phyloP scores from a whole-genome alignment of 35 echinoderm and acorn worm species.

The Amphiura filiformis region DNA sequence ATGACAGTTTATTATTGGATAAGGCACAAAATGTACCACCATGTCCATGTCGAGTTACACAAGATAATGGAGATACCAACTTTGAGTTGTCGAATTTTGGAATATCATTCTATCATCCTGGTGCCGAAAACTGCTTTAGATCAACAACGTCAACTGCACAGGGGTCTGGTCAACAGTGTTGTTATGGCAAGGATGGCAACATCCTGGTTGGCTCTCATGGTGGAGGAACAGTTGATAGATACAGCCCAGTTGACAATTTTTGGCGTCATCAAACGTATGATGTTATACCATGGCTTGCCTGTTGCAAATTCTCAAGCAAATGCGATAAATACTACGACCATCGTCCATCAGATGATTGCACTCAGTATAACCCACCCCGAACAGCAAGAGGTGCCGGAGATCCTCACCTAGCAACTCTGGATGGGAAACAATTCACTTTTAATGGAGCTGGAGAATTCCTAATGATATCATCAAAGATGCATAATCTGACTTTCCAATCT shows the following conservation, averaged over 20 bases:
- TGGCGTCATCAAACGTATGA: constrained; percentile 42
- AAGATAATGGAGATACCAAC: constrained; percentile 21
- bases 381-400: constrained; percentile 40
- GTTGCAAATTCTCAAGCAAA: constrained; percentile 29
- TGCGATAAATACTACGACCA: constrained; percentile 49
- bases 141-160: neutral
- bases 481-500: constrained; percentile 49
- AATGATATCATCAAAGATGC: constrained; percentile 15
- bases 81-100: neutral
- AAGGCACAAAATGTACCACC: constrained; percentile 4
- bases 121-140: constrained; percentile 25
- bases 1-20: neutral
- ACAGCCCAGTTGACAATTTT: neutral
- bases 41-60: constrained; percentile 38
- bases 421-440: constrained; percentile 52
- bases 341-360: constrained; percentile 53
- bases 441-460: constrained; percentile 68
- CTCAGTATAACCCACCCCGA: constrained; percentile 36
- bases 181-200: constrained; percentile 45
- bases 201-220: constrained; percentile 46
- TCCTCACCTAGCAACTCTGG: constrained; percentile 55
- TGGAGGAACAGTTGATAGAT: constrained; percentile 34
- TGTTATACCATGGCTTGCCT: constrained; percentile 44
- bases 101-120: constrained; percentile 26
- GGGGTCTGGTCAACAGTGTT: constrained; percentile 57